Base-by-base conservation (phyloP, 1,140 invertebrate species). In the Drosophila erecta region DNA sequence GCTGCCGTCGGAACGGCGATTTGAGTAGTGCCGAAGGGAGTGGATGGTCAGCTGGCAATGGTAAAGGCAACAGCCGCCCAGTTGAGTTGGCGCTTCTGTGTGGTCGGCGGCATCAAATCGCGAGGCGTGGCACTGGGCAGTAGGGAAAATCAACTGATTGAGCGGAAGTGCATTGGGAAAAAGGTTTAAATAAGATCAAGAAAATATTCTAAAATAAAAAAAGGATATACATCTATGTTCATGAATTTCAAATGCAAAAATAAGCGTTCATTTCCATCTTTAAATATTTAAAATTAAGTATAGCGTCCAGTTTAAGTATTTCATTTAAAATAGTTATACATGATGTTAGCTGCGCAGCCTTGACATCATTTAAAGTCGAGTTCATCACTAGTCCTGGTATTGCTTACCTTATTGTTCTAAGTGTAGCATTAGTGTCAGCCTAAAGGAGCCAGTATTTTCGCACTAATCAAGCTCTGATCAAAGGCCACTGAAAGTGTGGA, bases 1-100 rank as follows among this genome's bases (percentile, higher is more conserved):
- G 67, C 11, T 37, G 67, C 71, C 58, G 35, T 2, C 35, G 35
- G 60, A 40, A 58, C 69, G 58, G 58, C 64, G 64, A 86, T 86
- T 86, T 81, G 75, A 50, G 44, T 79, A 84, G 76, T 27, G 59
- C 1, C 17, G 20, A 40, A 35, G 22, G 17, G 33, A 1, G n/a
- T 2, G 10, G 22, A 61, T 22, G 15, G 44, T 41, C 38, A 30
- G 49, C 41, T 58, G 33, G 14, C 58, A 55, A 74, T 61, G 56
- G 43, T 38, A 54, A 22, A 38, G 20, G 12, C 22, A 3, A 37
- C n/a, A 30, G 33, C 41, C 20, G 15, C 37, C 53, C 24, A 43
- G 17, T 33, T 17, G 14, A 41, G 14, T 37, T 37, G 20, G n/a
- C 4, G 44, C 12, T 46, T 43, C 35, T 47, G 64, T 67, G 66